Evolutionary conservation across 2,888 invertebrate species (phyloP), one percentile per base, ranked within the genome.

Genomic region (Drosophila limbata): DNA sequence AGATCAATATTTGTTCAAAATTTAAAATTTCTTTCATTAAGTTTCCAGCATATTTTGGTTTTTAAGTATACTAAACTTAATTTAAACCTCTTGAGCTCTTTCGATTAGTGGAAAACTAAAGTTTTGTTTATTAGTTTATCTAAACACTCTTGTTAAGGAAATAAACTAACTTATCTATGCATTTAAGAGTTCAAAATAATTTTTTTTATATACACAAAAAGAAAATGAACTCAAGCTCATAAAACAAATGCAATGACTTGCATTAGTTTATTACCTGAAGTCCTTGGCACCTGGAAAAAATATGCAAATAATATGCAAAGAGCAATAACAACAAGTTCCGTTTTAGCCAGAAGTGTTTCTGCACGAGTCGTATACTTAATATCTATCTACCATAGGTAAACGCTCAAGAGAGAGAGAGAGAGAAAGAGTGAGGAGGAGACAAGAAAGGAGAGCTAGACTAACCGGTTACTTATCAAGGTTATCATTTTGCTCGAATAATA

Each of bases 381-480:
- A 15, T 56, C 15, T 45, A 21, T 8, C 13, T 17, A 13, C 3
- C 4, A 6, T 17, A 17, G 52, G 40, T 17, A 53, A 53, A 4
- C 40, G 47, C 25, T 21, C 37, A 31, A 44, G 33, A 33, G 33
- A 3, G 39, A 0, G 33, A 1, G 4, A 5, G 3, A n/a, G 9
- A 31, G 31, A 1, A 3, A 11, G 25, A 48, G 31, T 17, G 31
- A 17, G 17, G 15, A 8, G 15, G 9, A 15, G 15, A 3, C 8
- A n/a, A 5, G n/a, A 11, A 25, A n/a, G n/a, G 10, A 28, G 31
- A 28, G 17, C 17, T 19, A 15, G 25, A 47, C 17, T 17, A 73
- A 74, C 72, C 56, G 59, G 75, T 75, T 79, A 51, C 48, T 73
- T 74, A 75, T 85, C 83, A 85, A 79, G 77, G 70, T 66, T 79